These are phyloP conservation scores for Phoxinus dragarum DNA, from an alignment of 2,797 vertebrate species.

Conservation along the genomic window DNA sequence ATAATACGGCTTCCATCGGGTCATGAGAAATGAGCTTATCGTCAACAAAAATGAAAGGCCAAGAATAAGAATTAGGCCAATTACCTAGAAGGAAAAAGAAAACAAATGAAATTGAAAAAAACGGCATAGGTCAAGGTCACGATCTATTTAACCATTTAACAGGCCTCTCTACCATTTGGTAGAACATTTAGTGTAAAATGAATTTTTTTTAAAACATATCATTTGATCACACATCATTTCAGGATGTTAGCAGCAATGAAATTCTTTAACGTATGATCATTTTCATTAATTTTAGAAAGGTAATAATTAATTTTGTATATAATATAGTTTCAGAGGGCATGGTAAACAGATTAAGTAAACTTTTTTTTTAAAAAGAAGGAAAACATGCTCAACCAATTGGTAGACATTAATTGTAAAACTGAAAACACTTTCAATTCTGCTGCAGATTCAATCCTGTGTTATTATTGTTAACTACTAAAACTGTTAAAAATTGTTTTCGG, in stretches of 20 bases:
- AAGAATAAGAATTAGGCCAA: slow-evolving; percentile 53
- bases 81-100: slow-evolving; percentile 39
- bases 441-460: not conserved
- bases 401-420: not conserved
- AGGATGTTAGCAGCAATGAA: not conserved
- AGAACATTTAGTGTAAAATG: not conserved
- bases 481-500: not conserved
- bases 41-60: slow-evolving; percentile 48
- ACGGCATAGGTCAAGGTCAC: not conserved
- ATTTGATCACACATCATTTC: too few relatives aligned
- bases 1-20: slow-evolving; percentile 51
- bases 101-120: not conserved
- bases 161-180: not conserved
- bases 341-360: not conserved
- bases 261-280: not conserved
- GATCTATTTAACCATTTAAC: not conserved
- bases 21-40: slow-evolving; percentile 29
- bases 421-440: not conserved
- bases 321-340: not conserved
- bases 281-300: not conserved
- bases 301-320: not conserved
- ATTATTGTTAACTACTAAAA: not conserved
- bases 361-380: not conserved
- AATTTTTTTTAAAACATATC: too few relatives aligned
- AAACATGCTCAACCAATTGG: not conserved